Base-by-base conservation (phyloP, 1,140 invertebrate species). In the Apocrypta bakeri region DNA sequence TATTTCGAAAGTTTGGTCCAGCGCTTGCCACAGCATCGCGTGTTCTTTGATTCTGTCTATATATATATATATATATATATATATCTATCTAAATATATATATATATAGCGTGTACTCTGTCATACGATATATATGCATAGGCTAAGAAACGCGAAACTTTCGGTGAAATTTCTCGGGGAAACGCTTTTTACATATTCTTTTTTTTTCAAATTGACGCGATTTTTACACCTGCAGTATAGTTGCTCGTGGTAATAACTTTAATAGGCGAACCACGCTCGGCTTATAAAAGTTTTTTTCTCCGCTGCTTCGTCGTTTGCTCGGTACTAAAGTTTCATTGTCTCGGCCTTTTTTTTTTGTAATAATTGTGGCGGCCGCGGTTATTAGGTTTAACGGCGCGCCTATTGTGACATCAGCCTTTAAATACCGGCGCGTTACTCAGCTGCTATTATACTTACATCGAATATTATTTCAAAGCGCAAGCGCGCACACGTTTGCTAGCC, bases 301-400 rank as follows among this genome's bases (percentile, higher is more conserved):
- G 21, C 48, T 4, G 56, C 69, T 24, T 21, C 66, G 63, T 25
- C 33, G 56, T 63, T 78, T 42, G 27, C 25, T 31, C 48, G 27
- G 37, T n/a, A 69, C 4, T 71, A 71, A 69, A 79, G 25, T 69
- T 78, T 69, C 77, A 71, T 71, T 79, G 66, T 31, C 17, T 33
- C 8, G 24, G 14, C 14, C 48, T 71, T 71, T 79, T 42, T n/a
- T 21, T n/a, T 48, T 1, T 29, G 2, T 42, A 24, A 77, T 68
- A 42, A 25, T 42, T 72, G 29, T n/a, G 48, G 3, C 48, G 33
- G 33, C 17, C 42, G 33, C 64, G 42, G 68, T 24, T 37, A 33
- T 79, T 61, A 79, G 24, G 21, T 69, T 56, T 79, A 61, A 79
- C 71, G 25, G 77, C 25, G 63, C 33, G 48, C 48, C 48, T 68